These are phyloP conservation scores for Halesus radiatus DNA, from an alignment of 1,140 invertebrate species.

Conservation along the genomic window DNA sequence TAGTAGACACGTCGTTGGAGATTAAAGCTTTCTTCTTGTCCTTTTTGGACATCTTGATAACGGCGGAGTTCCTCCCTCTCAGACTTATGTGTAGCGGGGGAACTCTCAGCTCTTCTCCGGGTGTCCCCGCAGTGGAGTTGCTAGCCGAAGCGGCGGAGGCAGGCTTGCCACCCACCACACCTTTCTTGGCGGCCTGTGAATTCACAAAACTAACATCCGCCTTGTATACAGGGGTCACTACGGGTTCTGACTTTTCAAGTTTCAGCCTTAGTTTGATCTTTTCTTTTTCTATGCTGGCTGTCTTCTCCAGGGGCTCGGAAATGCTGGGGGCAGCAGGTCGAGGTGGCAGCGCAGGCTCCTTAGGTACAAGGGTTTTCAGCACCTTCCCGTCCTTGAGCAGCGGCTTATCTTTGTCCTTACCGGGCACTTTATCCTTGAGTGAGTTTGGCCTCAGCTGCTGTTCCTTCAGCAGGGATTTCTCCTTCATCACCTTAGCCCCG, in stretches of 20 bases:
- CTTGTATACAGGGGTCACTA: slow-evolving; percentile 82
- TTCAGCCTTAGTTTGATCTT: slow-evolving; percentile 87
- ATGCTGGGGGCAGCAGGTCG: slow-evolving; percentile 61
- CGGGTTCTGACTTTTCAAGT: slow-evolving; percentile 84
- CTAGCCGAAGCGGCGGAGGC: slow-evolving; percentile 52
- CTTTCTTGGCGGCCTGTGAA: slow-evolving; percentile 45
- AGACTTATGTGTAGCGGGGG: slow-evolving; percentile 92
- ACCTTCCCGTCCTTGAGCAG: slow-evolving; percentile 33
- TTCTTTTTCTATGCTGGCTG: slow-evolving; percentile 66
- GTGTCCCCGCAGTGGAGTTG: slow-evolving; percentile 59
- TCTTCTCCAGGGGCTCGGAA: slow-evolving; percentile 63
- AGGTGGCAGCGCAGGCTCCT: slow-evolving; percentile 62
- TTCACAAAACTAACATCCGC: slow-evolving; percentile 81
- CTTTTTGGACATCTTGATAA: slow-evolving; percentile 86
- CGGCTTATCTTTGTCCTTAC: background rate
- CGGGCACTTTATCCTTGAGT: slow-evolving; percentile 4
- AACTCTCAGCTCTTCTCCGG: slow-evolving; percentile 81
- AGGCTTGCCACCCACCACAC: slow-evolving; percentile 56
- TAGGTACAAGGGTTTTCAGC: slow-evolving; percentile 18
- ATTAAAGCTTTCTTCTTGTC: slow-evolving; percentile 75
- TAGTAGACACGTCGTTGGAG: background rate
- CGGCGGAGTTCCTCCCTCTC: slow-evolving; percentile 87
- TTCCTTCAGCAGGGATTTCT: background rate
- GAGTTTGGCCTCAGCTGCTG: slow-evolving; percentile 10
- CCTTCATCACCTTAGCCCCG: slow-evolving; percentile 9